Base-by-base conservation (phyloP, 2,888 invertebrate species). In the Taphrorychus bicolor region DNA sequence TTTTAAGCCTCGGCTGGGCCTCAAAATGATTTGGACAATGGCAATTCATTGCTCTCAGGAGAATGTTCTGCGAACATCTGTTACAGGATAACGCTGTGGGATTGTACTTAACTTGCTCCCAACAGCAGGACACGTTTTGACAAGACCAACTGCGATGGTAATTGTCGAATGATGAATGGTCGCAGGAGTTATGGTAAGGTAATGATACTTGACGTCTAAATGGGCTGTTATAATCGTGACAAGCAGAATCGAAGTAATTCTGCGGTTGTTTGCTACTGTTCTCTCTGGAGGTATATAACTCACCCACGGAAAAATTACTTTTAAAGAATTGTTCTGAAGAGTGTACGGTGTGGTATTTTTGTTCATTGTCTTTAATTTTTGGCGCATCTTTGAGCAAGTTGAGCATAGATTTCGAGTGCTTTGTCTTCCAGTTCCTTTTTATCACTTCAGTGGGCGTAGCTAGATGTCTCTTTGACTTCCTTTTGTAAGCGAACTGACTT, bases 261-360 rank as follows among this genome's bases (percentile, higher is more conserved):
- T 32, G 32, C 11, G 32, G 17, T 11, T 3, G 45, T n/a, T 17
- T 45, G 45, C 9, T 7, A 16, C 9, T 16, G 17, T 45, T 45
- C 17, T 45, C 16, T 45, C 14, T 17, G 16, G 16, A 7, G 14
- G 2, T 45, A 11, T 32, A 32, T 32, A 32, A 7, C 7, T 32
- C 7, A 32, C 11, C 11, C n/a, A n/a, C n/a, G 32, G 32, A 11
- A 32, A 11, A 7, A 5, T 11, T 17, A 45, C 16, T 7, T 5
- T 16, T 4, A 14, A 45, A 45, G 7, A 45, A 5, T 17, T 45
- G 3, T 5, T 45, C 45, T 17, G 45, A 75, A 70, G 80, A 80
- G 70, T 84, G 84, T 24, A 83, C 77, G 11, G 84, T 84, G 70
- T 83, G 81, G 73, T 83, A 83, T 42, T 76, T 78, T 65, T 78